Base-by-base conservation (phyloP, 2,888 invertebrate genomes). In the Trissolcus brochymenae region DNA sequence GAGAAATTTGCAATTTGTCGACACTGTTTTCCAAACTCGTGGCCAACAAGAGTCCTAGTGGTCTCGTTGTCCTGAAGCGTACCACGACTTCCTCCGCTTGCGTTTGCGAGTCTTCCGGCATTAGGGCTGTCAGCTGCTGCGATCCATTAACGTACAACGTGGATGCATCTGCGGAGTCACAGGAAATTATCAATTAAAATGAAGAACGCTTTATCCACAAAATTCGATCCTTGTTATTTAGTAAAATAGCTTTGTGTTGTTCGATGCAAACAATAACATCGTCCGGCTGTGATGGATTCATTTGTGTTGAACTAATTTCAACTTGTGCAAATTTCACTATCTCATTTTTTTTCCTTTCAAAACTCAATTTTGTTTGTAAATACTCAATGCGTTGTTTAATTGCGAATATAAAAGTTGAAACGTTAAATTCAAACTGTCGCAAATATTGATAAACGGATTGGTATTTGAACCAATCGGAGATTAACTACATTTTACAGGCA, bases 81-180 rank as follows among this genome's bases (percentile, higher is more conserved):
- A 98, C 91, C 50, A 95, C 92, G 72, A 98, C 91, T 86, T 98
- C 97, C 88, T 98, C 98, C 0, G 96, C 96, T 88, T 98, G 96
- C 0, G 97, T 95, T 88, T 90, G 91, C 60, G 93, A 92, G 77
- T 95, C 94, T 76, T 94, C 94, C n/a, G 93, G 92, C 68, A 94
- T 90, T 55, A 93, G 91, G 4, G 96, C 93, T 43, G 94, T 93
- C 90, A 98, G 93, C 86, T 96, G 95, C 87, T 98, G 96, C 21
- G 95, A 94, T 43, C 97, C 97, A 86, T 98, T 97, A 85, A 98
- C 93, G 84, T 93, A 94, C 77, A 98, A 91, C 1, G 96, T 96
- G 6, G 96, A 93, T 0, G 97, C 95, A 88, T 96, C 98, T 94
- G 72, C 57, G 46, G 13, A 51, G 35, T 51, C 49, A 25, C 46